Conservation (phyloP, 2,797 vertebrate genomes). For the Aythya fuligula region DNA sequence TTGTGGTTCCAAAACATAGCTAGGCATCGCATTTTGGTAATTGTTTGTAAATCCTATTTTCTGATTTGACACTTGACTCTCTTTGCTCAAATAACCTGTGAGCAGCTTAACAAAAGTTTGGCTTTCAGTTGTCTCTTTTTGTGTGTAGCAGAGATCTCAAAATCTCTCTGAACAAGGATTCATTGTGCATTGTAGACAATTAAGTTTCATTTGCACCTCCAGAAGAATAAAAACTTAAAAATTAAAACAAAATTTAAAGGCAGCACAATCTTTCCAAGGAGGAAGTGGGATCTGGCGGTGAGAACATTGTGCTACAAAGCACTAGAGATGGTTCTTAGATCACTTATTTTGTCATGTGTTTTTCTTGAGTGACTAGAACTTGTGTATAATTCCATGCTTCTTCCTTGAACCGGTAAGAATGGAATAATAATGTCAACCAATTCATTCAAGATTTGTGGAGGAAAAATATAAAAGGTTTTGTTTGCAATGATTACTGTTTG, state of each 20-base stretch:
- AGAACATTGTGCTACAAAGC: not conserved
- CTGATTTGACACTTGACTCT: not conserved
- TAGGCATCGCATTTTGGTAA: not conserved
- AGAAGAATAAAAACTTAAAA: not conserved
- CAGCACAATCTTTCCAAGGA: not conserved
- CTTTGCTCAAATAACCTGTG: not conserved
- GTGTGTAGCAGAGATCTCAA: not conserved
- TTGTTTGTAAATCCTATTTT: not conserved
- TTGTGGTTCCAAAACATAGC: not conserved
- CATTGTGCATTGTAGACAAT: not conserved
- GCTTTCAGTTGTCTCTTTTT: not conserved
- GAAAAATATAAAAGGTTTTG: not conserved
- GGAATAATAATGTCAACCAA: not conserved
- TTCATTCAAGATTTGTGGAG: not conserved
- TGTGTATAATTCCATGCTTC: not conserved
- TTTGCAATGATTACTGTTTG: not conserved
- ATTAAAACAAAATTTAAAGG: not conserved
- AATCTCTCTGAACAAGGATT: not conserved
- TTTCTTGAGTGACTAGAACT: not conserved
- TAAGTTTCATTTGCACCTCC: not conserved
- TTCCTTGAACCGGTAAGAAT: not conserved
- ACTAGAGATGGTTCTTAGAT: not conserved
- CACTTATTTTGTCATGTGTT: accelerated
- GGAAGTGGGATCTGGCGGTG: not conserved
- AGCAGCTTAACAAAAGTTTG: not conserved